Evolutionary conservation across 2,113 vertebrate species (phyloP).

Genomic region (Zosterops lateralis): DNA sequence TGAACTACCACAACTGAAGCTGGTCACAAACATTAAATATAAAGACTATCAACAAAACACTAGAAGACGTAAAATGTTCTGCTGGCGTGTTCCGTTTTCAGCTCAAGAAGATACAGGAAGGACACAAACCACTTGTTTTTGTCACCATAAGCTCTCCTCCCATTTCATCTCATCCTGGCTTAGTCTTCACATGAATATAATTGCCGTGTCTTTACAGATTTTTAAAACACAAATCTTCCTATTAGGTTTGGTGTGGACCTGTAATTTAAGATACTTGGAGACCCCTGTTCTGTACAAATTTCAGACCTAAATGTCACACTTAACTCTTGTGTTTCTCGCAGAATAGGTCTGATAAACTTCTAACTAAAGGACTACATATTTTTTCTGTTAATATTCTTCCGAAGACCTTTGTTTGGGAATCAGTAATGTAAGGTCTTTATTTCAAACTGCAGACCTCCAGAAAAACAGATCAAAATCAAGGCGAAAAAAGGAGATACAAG

Average conservation of each 20-base stretch:
- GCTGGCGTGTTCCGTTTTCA: neutral
- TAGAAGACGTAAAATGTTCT: neutral
- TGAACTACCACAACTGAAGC: fast-evolving
- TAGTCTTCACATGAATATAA: neutral
- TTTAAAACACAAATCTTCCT: neutral
- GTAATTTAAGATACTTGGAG: neutral
- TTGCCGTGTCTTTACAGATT: fast-evolving
- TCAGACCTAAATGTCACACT: neutral
- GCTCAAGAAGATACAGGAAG: neutral
- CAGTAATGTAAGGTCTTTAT: neutral
- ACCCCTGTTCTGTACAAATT: neutral
- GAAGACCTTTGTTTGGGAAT: neutral
- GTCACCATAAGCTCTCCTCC: neutral
- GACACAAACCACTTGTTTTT: neutral
- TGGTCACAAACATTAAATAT: neutral
- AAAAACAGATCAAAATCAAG: neutral
- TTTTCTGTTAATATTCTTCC: neutral
- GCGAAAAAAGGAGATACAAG: neutral
- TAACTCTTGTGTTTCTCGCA: neutral
- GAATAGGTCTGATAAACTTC: neutral
- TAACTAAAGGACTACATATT: neutral
- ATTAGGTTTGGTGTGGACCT: neutral
- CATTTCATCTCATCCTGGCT: neutral
- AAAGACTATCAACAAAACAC: neutral
- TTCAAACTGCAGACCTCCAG: neutral